Conservation (phyloP, 2,113 vertebrate species). For the Balaeniceps rex region DNA sequence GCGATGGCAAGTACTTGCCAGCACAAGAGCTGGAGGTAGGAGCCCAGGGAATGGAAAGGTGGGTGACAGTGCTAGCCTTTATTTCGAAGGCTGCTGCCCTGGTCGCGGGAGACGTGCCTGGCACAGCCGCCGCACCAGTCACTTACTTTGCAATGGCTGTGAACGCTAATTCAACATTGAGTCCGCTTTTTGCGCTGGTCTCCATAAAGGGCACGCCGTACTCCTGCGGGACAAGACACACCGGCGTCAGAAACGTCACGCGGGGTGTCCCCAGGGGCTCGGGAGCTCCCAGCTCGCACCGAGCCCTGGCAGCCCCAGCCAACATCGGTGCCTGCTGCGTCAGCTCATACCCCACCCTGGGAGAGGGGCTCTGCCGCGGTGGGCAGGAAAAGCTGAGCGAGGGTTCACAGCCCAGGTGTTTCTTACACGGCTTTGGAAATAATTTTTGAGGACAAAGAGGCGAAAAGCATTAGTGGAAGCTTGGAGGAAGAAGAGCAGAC, state of each 20-base stretch:
- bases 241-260: rapidly evolving
- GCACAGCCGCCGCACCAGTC: neutral
- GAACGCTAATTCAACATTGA: slow-evolving; percentile 92
- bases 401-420: neutral
- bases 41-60: neutral
- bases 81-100: neutral
- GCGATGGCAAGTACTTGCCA: neutral
- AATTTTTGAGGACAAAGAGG: neutral
- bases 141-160: slow-evolving; percentile 92
- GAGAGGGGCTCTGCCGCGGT: rapidly evolving
- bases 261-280: rapidly evolving
- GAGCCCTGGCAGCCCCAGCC: neutral
- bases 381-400: neutral
- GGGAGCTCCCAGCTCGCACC: rapidly evolving
- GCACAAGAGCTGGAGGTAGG: neutral
- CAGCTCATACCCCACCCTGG: neutral
- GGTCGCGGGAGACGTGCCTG: neutral
- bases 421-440: neutral
- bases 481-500: neutral
- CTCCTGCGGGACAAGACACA: slow-evolving; percentile 73
- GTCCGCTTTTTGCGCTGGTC: slow-evolving; percentile 88
- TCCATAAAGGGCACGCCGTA: slow-evolving; percentile 94
- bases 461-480: neutral
- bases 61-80: neutral
- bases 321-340: rapidly evolving